phyloP scores from a whole-genome alignment of 2,888 invertebrate genomes.

The Eilema griseolum region DNA sequence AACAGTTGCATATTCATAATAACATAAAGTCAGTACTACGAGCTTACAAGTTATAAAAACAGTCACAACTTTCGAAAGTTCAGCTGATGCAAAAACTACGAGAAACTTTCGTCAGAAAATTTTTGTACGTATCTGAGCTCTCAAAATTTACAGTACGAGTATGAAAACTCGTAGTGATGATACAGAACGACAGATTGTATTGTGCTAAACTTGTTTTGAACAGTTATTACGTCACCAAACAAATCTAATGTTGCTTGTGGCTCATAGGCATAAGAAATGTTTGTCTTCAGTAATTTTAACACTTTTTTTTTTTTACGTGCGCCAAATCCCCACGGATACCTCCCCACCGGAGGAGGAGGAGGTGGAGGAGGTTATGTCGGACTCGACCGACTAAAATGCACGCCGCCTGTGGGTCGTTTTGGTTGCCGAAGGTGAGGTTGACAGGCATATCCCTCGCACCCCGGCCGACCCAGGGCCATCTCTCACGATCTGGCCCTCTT shows the following conservation, averaged over 20 bases:
- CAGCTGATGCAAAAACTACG: neutral
- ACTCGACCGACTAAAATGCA: too few relatives aligned
- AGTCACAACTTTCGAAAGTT: neutral
- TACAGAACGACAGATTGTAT: slow-evolving; percentile 1
- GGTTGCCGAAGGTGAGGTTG: too few relatives aligned
- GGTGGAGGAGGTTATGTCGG: too few relatives aligned
- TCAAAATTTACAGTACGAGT: neutral
- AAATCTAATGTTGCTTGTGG: neutral
- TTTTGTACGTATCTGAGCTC: neutral
- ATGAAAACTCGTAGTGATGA: slow-evolving; percentile 1
- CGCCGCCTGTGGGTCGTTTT: too few relatives aligned
- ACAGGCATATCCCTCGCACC: too few relatives aligned
- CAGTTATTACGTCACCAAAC: neutral
- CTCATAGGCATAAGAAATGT: neutral
- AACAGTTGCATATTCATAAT: neutral
- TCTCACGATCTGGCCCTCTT: too few relatives aligned
- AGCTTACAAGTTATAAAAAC: neutral
- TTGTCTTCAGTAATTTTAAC: too few relatives aligned
- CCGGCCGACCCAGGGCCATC: too few relatives aligned
- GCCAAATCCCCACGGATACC: too few relatives aligned
- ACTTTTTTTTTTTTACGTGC: too few relatives aligned
- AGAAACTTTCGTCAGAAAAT: neutral
- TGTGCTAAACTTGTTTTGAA: neutral
- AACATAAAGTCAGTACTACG: neutral
- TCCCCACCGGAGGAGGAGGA: too few relatives aligned